Evolutionary conservation across 2,797 vertebrate genomes (phyloP).

Genomic region (Jordanella pulchra): DNA sequence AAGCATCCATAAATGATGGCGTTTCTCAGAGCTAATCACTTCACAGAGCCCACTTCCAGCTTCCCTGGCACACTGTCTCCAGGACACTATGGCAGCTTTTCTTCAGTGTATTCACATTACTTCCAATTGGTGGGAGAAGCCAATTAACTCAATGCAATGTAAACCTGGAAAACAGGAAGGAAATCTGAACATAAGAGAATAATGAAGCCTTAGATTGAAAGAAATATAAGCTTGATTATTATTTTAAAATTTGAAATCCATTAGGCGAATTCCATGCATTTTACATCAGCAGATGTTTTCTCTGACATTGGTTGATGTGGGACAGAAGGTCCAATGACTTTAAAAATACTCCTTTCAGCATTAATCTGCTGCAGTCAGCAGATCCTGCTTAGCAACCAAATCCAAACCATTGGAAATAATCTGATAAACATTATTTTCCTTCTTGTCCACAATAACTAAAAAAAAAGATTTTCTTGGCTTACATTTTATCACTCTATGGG

Average conservation of each 20-base stretch:
- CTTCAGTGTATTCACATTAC: conserved; percentile 74
- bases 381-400: conserved; percentile 56
- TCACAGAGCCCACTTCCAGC: conserved; percentile 82
- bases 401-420: conserved; percentile 45
- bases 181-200: conserved; percentile 4
- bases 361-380: conserved; percentile 63
- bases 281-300: conserved; percentile 43
- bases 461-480: conserved; percentile 2
- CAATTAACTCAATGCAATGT: conserved; percentile 69
- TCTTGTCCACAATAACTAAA: conserved; percentile 14
- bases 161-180: conserved; percentile 39
- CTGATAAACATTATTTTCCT: conserved; percentile 20
- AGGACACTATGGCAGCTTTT: conserved; percentile 66
- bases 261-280: conserved; percentile 40
- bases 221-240: background rate
- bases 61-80: conserved; percentile 72
- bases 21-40: conserved; percentile 84
- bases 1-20: conserved; percentile 89
- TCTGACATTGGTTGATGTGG: conserved; percentile 59
- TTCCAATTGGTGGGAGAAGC: conserved; percentile 68
- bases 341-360: conserved; percentile 52
- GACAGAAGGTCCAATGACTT: conserved; percentile 70
- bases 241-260: conserved; percentile 20
- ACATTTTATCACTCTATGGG: conserved; percentile 17
- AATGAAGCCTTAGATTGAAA: background rate